Evolutionary conservation across 2,113 vertebrate genomes (phyloP).

Genomic region (Hemibagrus wyckioides): DNA sequence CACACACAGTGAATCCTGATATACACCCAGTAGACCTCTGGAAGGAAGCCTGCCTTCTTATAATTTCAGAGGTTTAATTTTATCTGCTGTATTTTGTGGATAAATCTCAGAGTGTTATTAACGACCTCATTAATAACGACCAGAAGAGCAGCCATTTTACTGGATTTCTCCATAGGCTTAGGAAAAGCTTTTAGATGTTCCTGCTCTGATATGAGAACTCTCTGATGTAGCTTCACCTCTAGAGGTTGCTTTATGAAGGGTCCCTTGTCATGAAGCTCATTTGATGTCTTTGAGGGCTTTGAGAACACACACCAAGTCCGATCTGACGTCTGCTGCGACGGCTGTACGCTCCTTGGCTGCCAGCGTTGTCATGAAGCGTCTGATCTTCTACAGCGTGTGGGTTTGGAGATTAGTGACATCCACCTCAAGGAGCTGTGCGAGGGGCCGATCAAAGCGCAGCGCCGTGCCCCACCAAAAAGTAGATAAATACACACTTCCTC

Average conservation of each 20-base stretch:
- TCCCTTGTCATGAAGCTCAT: neutral
- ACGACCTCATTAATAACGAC: neutral
- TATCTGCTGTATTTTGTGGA: neutral
- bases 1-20: too few species aligned
- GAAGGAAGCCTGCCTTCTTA: too few species aligned
- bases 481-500: slow-evolving; percentile 79
- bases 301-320: neutral
- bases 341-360: neutral
- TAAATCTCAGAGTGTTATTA: neutral
- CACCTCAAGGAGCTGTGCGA: neutral
- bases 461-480: slow-evolving; percentile 68
- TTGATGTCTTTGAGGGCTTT: neutral
- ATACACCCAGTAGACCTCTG: too few species aligned
- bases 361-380: neutral
- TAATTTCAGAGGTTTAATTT: neutral
- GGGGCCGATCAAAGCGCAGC: slow-evolving; percentile 69
- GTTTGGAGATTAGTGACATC: slow-evolving; percentile 5
- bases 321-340: neutral
- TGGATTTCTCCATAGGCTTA: neutral
- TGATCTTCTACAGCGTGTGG: slow-evolving; percentile 1
- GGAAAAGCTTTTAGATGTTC: neutral
- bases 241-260: neutral
- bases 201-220: neutral
- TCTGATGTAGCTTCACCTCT: neutral
- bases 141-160: neutral